Conservation (phyloP, 2,113 vertebrate species). For the Ceratotherium simum region DNA sequence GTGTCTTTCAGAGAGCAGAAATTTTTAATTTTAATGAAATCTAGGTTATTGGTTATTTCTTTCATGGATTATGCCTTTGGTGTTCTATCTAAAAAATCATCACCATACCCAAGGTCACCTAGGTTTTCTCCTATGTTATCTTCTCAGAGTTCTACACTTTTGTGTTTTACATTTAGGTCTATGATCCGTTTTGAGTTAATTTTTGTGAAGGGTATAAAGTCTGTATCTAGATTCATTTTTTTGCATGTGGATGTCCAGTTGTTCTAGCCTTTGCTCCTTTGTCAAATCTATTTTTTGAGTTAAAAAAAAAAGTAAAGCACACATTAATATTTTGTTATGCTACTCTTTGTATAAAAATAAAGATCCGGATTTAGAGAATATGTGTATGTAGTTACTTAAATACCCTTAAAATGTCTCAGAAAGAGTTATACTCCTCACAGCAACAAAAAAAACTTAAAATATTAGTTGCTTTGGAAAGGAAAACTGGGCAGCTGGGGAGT, state of each 20-base stretch:
- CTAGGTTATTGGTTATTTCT: neutral
- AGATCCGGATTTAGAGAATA: neutral
- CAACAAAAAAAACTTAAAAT: neutral
- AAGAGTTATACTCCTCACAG: neutral
- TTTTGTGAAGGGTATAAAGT: neutral
- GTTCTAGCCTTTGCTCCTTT: neutral
- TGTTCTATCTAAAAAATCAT: neutral
- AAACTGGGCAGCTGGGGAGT: neutral
- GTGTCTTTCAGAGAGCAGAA: neutral
- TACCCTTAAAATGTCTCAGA: neutral
- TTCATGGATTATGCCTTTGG: neutral
- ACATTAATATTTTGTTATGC: neutral
- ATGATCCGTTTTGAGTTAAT: neutral
- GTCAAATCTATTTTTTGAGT: neutral
- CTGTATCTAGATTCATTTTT: neutral
- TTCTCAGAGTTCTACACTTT: neutral
- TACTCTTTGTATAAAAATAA: neutral
- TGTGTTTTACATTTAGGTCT: conserved; percentile 18
- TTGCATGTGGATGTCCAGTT: neutral
- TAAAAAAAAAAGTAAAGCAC: neutral
- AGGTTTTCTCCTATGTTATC: neutral
- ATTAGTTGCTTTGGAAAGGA: neutral
- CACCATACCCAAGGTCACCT: neutral
- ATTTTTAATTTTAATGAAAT: neutral
- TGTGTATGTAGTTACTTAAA: neutral